Base-by-base conservation (phyloP, 2,888 invertebrate genomes). In the Rotaria magnacalcarata region DNA sequence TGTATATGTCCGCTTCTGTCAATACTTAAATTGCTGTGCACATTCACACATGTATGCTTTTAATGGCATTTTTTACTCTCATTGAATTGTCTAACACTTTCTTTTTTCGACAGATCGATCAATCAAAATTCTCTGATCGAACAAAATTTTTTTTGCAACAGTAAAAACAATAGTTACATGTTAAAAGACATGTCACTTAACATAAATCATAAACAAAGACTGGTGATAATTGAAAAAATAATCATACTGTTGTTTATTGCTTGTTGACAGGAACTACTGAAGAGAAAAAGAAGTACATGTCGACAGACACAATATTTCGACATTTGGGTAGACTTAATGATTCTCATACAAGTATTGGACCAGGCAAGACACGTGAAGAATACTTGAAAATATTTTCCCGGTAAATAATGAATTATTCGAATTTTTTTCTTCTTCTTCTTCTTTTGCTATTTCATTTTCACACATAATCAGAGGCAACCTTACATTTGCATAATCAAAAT, bases 221-320 rank as follows among this genome's bases (percentile, higher is more conserved):
- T 67, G 34, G 16, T 34, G 27, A 7, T 56, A 24, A 24, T 56
- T 56, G 8, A 24, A 56, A 56, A 56, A 24, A 56, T 56, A 56
- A 56, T 24, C 21, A 56, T 24, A 56, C 8, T 24, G 24, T 8
- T 56, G 56, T 56, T 56, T 56, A 7, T 56, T 56, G 8, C 24
- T 6, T 54, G 54, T 54, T 54, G 52, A 14, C 52, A 56, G 56
- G 21, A 56, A 56, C 56, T 56, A 67, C 14, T 67, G 16, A 67
- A 34, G 34, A 14, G 21, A 67, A 34, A 34, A 11, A 34, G 5
- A 67, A 5, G 14, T 14, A 2, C 8, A 67, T 67, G 67, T 67
- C 67, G 34, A 67, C 67, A 67, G 67, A n/a, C 11, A n/a, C 67
- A 34, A 67, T 67, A 67, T 67, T 67, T 27, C 67, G 67, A 27